These are phyloP conservation scores for Paracyclopina nana DNA, from an alignment of 1,140 invertebrate genomes.

Conservation along the genomic window DNA sequence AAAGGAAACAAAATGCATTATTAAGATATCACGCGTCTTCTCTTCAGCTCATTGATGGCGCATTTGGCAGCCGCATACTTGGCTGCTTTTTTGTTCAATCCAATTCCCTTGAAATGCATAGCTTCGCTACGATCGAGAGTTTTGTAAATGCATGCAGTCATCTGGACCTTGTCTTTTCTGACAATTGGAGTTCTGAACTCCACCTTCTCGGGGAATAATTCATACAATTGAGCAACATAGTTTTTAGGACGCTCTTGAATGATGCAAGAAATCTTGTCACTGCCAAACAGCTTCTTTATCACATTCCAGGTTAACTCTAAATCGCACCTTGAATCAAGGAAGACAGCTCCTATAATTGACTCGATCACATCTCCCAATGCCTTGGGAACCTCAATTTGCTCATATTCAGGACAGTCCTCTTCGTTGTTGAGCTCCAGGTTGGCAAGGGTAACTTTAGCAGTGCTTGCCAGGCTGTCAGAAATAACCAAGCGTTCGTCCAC, in stretches of 20 bases:
- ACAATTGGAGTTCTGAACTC: background rate
- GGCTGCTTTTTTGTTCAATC: background rate
- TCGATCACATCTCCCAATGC: conserved; percentile 17
- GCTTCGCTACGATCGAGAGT: background rate
- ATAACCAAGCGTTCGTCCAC: background rate
- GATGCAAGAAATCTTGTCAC: background rate
- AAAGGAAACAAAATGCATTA: too few species aligned
- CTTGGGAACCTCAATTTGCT: conserved; percentile 18
- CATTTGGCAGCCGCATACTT: background rate
- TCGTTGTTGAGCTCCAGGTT: conserved; percentile 5
- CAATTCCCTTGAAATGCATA: background rate
- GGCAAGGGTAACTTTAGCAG: background rate
- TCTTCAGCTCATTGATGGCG: background rate
- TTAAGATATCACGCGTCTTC: too few species aligned
- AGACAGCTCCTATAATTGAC: conserved; percentile 17
- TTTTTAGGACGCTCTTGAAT: background rate
- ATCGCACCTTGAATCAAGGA: conserved; percentile 14
- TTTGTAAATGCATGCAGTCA: background rate
- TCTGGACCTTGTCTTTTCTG: background rate
- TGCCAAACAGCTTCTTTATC: conserved; percentile 9
- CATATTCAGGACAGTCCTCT: conserved; percentile 2
- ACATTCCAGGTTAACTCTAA: conserved; percentile 15
- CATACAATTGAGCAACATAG: background rate
- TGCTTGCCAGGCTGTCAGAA: background rate
- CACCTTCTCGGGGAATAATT: background rate